Percentiles rank a stretch among this genome's conserved stretches.
Evolutionary conservation across 1,140 invertebrate species (phyloP).

Genomic region (Cyclina sinensis): DNA sequence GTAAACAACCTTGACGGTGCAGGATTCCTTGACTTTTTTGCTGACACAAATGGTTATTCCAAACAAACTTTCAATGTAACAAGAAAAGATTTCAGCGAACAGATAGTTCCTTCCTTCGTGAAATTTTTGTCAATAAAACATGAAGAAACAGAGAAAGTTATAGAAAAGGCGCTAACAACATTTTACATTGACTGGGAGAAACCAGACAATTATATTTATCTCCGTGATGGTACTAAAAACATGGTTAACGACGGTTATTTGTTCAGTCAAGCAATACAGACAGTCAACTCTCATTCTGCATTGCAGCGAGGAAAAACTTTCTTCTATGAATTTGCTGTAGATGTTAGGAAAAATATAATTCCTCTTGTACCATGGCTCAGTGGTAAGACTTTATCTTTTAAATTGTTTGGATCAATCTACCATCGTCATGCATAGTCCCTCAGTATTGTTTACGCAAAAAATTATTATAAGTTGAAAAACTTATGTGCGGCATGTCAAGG

Average conservation of each 20-base stretch:
- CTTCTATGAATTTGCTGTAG: constrained; percentile 59
- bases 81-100: not conserved
- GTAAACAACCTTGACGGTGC: constrained; percentile 54
- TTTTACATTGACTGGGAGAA: constrained; percentile 47
- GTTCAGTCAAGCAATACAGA: constrained; percentile 40
- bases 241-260: constrained; percentile 64
- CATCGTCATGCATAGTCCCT: too few species aligned
- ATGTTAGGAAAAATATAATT: constrained; percentile 17
- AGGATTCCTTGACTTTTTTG: not conserved
- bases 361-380: constrained; percentile 16
- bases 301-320: constrained; percentile 40
- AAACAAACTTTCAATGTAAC: not conserved
- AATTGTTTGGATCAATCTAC: too few species aligned
- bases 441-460: too few species aligned
- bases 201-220: constrained; percentile 47
- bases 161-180: not conserved
- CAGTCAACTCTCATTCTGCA: constrained; percentile 36
- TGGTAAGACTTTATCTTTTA: constrained; percentile 7
- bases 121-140: not conserved
- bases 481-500: not conserved
- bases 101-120: not conserved
- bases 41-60: not conserved
- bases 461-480: too few species aligned
- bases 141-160: not conserved
- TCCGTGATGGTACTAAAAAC: constrained; percentile 35